Evolutionary conservation across 2,888 invertebrate genomes (phyloP), one percentile per base, ranked within the genome.

Genomic region (Pammene aurita): DNA sequence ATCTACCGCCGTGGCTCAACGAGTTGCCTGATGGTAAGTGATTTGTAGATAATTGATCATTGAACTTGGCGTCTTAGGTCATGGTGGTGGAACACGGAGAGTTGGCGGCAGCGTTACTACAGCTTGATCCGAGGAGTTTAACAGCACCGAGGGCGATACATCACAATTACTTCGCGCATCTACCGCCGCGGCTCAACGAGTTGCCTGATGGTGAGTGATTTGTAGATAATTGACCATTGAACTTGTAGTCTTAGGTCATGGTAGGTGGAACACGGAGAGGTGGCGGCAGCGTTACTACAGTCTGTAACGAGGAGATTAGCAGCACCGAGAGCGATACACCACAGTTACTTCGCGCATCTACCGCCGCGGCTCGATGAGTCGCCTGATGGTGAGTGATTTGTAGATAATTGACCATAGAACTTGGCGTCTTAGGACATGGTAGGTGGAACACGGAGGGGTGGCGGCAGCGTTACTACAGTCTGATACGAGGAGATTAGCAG

Each of bases 291-390:
- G 75, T 94, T 98, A 81, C 94, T 98, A 75, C 96, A 97, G 93
- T 92, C 99, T 99, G 14, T 98, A 92, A 93, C 95, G 78, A 94
- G 96, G 78, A 94, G 99, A 81, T 95, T 98, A 85, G 95, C 97
- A 65, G 98, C 99, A 66, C 95, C 95, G 60, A 94, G 96, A 50
- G 98, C 99, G 56, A 94, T 98, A 88, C 93, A 94, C 73, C 98
- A 99, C 93, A 93, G 95, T 70, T 99, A 98, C 93, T 99, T 99
- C 93, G 94, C 95, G 73, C 95, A 96, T 77, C 95, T 99, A 88
- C 98, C 99, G 83, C 95, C 95, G 85, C 96, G 97, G 90, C 94
- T 99, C 76, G 95, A 96, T 16, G 41, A 57, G 56, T 41, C 41
- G 56, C 57, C 57, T 26, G 57, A 58, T 58, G 57, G 57, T 58